These are phyloP conservation scores for Cybosia mesomella DNA, from an alignment of 2,888 invertebrate species.

Conservation along the genomic window DNA sequence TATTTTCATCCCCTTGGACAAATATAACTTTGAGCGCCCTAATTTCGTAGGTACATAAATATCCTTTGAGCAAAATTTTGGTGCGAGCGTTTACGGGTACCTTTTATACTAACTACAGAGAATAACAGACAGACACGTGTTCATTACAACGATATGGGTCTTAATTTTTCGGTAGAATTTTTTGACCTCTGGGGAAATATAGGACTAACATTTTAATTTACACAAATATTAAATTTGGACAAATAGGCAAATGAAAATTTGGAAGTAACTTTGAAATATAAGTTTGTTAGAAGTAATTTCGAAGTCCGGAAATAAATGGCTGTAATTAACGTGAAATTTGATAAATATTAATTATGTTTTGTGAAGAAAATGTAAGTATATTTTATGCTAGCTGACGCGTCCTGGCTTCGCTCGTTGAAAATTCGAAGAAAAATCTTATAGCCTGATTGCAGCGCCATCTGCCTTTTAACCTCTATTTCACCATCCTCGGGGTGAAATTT, in stretches of 20 bases:
- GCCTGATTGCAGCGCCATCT: not conserved
- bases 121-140: constrained; percentile 25
- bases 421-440: not conserved
- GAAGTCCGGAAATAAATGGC: constrained; percentile 1
- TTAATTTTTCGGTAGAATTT: constrained; percentile 30
- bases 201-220: constrained; percentile 38
- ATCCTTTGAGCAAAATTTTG: constrained; percentile 41
- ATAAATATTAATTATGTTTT: constrained; percentile 6
- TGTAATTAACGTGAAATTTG: constrained; percentile 5
- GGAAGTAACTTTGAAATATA: constrained; percentile 1
- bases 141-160: constrained; percentile 2
- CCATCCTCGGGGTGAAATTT: too few species aligned
- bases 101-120: constrained; percentile 32
- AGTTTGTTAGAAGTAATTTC: constrained; percentile 3
- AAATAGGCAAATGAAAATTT: constrained; percentile 23
- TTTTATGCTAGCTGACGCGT: not conserved
- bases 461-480: not conserved
- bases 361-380: not conserved
- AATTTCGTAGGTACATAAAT: constrained; percentile 44
- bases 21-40: constrained; percentile 41
- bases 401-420: not conserved
- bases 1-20: constrained; percentile 49
- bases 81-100: constrained; percentile 8
- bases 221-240: constrained; percentile 31
- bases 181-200: constrained; percentile 42